Base-by-base conservation (phyloP, 2,113 vertebrate species). In the Cryptomyrus ogoouensis region DNA sequence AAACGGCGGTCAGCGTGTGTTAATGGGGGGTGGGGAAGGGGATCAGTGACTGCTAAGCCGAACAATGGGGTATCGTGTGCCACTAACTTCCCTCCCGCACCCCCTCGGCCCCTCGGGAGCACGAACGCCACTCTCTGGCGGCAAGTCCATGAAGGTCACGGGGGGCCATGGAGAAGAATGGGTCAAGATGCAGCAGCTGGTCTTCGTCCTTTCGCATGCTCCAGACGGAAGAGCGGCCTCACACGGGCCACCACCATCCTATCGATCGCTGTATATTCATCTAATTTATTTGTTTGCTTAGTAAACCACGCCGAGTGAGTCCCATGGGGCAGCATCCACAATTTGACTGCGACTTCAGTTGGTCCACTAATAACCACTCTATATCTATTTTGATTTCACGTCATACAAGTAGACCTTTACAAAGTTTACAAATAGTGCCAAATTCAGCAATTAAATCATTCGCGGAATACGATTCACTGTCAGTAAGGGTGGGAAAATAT, bases 41-140 rank as follows among this genome's bases (percentile, higher is more conserved):
- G 87, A 93, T 94, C 94, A 94, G 91, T 94, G 94, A 93, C 94
- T 95, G 93, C 94, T 93, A 94, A 92, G 92, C 89, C 91, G 93
- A 95, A 96, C 95, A 96, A 96, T 95, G 92, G 93, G 91, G 90
- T 92, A 94, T 96, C 95, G 95, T 96, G 95, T 96, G 95, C 95
- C 95, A 93, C 94, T 95, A 94, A 93, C 94, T 92, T 93, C 93
- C 93, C 90, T 91, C 94, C 31, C 89, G 93, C 93, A 94, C 94
- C 94, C 93, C 94, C 93, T 49, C 83, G 91, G 91, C 94, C 95
- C 94, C 94, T 91, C 62, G 95, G 95, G 95, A 95, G 91, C 90
- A 88, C 86, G 91, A 74, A 87, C 92, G 91, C 93, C 94, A 93
- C 94, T 95, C 93, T 94, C 49, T 89, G 94, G 92, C 92, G 92